A percentile compares a stretch with the other conserved stretches of the same genome.
These are phyloP conservation scores for Hoplostethus mediterraneus DNA, from an alignment of 2,797 vertebrate genomes.

Conservation along the genomic window DNA sequence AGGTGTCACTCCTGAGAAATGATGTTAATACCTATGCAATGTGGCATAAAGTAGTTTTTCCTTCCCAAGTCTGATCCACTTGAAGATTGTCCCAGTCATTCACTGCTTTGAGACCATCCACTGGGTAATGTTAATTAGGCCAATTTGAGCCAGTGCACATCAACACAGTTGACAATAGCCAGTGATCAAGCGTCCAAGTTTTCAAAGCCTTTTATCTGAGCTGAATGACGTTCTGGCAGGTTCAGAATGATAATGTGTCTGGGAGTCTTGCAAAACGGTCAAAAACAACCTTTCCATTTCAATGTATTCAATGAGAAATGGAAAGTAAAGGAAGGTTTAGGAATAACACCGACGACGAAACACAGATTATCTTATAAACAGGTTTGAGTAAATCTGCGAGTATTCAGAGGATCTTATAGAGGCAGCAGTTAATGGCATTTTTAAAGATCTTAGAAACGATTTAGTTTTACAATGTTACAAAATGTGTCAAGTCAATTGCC, in stretches of 20 bases:
- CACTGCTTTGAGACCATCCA: slow-evolving; percentile 47
- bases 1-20: too few species aligned
- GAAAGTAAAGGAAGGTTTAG: background rate
- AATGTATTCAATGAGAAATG: background rate
- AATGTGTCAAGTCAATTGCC: background rate
- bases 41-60: background rate
- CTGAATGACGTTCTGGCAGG: slow-evolving; percentile 54
- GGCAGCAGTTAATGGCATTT: background rate
- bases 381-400: background rate
- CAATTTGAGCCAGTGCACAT: slow-evolving; percentile 59
- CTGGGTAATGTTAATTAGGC: slow-evolving; percentile 57
- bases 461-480: background rate
- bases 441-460: background rate
- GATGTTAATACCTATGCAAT: background rate
- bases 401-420: background rate
- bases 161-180: slow-evolving; percentile 58
- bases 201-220: slow-evolving; percentile 57
- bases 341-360: slow-evolving; percentile 3
- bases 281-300: slow-evolving; percentile 23
- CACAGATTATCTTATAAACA: background rate
- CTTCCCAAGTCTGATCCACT: slow-evolving; percentile 16
- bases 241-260: slow-evolving; percentile 47
- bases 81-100: slow-evolving; percentile 45
- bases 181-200: slow-evolving; percentile 60
- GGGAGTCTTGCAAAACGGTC: slow-evolving; percentile 3